Percentiles rank a stretch among this genome's conserved stretches.
Conservation (phyloP, 2,113 vertebrate genomes). For the Microcebus murinus region DNA sequence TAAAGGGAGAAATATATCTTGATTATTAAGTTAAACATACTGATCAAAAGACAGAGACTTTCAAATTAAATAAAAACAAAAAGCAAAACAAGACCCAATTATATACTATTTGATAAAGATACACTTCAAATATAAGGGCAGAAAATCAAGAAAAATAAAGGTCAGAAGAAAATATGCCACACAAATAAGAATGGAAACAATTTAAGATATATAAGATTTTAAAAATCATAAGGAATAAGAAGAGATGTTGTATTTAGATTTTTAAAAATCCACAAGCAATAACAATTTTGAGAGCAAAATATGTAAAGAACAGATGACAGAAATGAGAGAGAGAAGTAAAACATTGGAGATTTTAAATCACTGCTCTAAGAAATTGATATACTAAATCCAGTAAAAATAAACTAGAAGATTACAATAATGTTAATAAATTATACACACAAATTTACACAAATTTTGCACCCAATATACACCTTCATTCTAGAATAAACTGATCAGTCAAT, state of each 20-base stretch:
- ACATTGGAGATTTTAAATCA: conserved; percentile 12
- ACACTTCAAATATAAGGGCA: not conserved
- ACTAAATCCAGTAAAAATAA: not conserved
- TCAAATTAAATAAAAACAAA: not conserved
- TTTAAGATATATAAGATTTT: not conserved
- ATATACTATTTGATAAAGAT: not conserved
- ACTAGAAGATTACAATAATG: not conserved
- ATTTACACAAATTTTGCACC: not conserved
- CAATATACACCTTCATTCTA: not conserved
- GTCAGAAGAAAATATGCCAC: not conserved
- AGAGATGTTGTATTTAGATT: not conserved
- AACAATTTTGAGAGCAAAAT: not conserved
- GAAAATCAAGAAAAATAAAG: not conserved
- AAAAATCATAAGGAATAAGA: not conserved
- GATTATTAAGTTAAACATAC: not conserved
- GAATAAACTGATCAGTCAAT: not conserved
- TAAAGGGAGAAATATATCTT: not conserved
- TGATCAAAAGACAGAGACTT: not conserved
- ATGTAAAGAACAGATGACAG: not conserved
- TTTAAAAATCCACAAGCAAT: not conserved
- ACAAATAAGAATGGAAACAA: not conserved
- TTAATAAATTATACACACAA: not conserved
- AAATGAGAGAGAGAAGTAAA: not conserved
- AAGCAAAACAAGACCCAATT: not conserved
- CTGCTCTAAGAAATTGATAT: not conserved